phyloP scores from a whole-genome alignment of 2,888 invertebrate species.

The Pteria penguin region DNA sequence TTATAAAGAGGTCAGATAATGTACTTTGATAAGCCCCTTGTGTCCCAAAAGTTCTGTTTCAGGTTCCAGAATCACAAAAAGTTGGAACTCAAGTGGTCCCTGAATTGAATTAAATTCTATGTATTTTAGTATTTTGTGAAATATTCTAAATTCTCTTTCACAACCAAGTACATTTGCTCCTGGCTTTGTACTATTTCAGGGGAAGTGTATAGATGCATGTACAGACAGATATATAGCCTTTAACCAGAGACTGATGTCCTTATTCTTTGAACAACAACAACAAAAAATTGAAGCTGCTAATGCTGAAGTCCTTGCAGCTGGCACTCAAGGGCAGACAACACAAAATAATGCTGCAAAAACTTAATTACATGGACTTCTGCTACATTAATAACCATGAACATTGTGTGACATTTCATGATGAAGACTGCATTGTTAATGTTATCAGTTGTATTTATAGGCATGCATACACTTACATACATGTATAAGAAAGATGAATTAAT shows the following conservation, averaged over 20 bases:
- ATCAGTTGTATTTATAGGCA: no score
- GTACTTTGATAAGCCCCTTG: no score
- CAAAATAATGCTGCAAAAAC: background rate
- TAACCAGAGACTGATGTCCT: conserved; percentile 84
- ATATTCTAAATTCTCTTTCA: background rate
- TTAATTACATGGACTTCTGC: no score
- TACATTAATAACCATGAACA: no score
- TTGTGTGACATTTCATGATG: no score
- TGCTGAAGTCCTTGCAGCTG: background rate
- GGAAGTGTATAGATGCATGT: conserved; percentile 83
- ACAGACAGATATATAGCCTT: conserved; percentile 83
- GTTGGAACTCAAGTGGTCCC: background rate
- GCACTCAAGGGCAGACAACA: background rate
- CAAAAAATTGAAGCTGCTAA: conserved; percentile 69
- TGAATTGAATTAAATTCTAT: background rate
- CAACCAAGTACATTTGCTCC: conserved; percentile 26
- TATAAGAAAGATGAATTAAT: no score
- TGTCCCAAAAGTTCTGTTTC: no score
- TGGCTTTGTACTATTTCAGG: conserved; percentile 78
- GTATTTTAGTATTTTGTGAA: background rate
- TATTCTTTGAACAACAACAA: conserved; percentile 84
- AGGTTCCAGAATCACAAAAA: no score
- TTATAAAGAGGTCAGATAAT: no score
- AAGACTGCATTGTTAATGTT: no score
- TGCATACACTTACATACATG: no score